Conservation (phyloP, 2,888 invertebrate genomes). For the Oscheius myriophilus region DNA sequence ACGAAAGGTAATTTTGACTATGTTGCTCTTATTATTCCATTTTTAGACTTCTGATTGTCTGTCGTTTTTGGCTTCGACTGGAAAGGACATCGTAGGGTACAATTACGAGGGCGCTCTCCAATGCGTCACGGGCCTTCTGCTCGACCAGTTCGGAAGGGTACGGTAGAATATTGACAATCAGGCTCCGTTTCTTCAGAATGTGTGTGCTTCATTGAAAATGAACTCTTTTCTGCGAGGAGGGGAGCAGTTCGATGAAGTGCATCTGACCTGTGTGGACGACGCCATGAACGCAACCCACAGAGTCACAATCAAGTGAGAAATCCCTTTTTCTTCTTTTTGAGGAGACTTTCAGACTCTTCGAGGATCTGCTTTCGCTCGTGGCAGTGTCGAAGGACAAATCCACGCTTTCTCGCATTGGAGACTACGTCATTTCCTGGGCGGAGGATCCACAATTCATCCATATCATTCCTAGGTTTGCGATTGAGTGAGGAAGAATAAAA, state of each 20-base stretch:
- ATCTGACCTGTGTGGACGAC: constrained; percentile 15
- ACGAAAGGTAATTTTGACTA: constrained; percentile 10
- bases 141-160: constrained; percentile 20
- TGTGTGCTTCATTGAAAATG: constrained; percentile 10
- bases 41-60: constrained; percentile 14
- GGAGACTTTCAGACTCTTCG: constrained; percentile 10
- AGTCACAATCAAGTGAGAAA: constrained; percentile 14
- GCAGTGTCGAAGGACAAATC: constrained; percentile 8
- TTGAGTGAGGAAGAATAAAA: neutral
- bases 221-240: constrained; percentile 10
- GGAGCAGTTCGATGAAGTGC: constrained; percentile 9
- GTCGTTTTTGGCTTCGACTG: constrained; percentile 1
- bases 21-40: neutral
- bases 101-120: neutral
- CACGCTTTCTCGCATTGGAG: constrained; percentile 14
- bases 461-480: constrained; percentile 6
- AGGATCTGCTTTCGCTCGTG: constrained; percentile 17
- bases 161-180: neutral
- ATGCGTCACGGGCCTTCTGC: constrained; percentile 11
- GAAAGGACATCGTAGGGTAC: neutral
- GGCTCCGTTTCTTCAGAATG: constrained; percentile 11
- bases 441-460: constrained; percentile 26
- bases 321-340: neutral
- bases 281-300: constrained; percentile 14
- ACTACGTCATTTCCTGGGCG: constrained; percentile 24